Evolutionary conservation across 2,888 invertebrate species (phyloP), one percentile per base, ranked within the genome.

Genomic region (Clistopyga incitator): DNA sequence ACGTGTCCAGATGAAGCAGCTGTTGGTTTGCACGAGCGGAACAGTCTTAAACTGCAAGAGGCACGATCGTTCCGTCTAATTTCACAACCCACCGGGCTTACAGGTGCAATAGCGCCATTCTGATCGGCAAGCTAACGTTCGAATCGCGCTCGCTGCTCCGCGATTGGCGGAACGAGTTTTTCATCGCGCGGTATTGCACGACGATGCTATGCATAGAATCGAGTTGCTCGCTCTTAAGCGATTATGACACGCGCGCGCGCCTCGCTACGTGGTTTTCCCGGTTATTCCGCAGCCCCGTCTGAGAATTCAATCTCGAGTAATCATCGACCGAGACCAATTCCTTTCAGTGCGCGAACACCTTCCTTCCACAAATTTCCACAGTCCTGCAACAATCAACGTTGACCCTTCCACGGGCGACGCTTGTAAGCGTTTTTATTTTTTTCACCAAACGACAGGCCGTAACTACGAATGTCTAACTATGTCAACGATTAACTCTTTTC

Each of bases 121-220:
- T 29, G 65, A 72, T 77, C 76, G 50, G 54, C 56, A 52, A 54
- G 45, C 67, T 54, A 47, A 61, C 71, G 78, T 72, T 70, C 79
- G 70, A 29, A 29, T 23, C n/a, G 56, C 54, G 50, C 50, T 38
- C 47, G 20, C 67, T 65, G 78, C 38, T 20, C 52, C 61, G 65
- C 45, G 50, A 70, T 75, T 71, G 65, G 68, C 29, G 18, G 72
- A 85, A 77, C 80, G 25, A 61, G 65, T 67, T 45, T 20, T 50
- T 56, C 70, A 50, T 78, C 64, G 13, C 68, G 52, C 52, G 13
- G 59, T 74, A 82, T 82, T 78, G 82, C 78, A 82, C 78, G 78
- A 76, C 78, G 56, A 65, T 70, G 75, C 70, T 23, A 59, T 65
- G 75, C 65, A 47, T 52, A 64, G 23, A 61, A 78, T 29, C 75